A percentile compares a stretch with the other conserved stretches of the same genome.
These are phyloP conservation scores for Panthera leo DNA, from an alignment of 2,113 vertebrate genomes.

Conservation along the genomic window DNA sequence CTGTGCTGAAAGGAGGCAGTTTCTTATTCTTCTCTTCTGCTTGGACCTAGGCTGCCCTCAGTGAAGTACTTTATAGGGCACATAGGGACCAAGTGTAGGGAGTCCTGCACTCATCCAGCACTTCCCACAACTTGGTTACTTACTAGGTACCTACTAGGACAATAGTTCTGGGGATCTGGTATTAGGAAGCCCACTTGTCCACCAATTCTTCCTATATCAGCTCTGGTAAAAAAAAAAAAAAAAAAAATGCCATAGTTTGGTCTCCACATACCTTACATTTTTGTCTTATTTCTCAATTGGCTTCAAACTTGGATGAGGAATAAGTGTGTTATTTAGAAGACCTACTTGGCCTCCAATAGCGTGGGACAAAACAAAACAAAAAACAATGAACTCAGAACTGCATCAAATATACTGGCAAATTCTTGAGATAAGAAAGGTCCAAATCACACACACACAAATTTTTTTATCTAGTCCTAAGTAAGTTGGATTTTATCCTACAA, in stretches of 20 bases:
- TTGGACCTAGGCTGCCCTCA: neutral
- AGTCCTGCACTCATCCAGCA: neutral
- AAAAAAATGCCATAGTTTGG: neutral
- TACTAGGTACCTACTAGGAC: neutral
- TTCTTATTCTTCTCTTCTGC: neutral
- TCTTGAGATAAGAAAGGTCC: neutral
- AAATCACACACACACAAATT: neutral
- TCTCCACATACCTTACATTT: neutral
- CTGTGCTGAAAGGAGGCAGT: neutral
- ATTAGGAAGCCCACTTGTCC: neutral
- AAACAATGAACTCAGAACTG: neutral
- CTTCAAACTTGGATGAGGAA: neutral
- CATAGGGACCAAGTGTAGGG: no score
- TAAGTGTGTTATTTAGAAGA: neutral
- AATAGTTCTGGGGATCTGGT: neutral
- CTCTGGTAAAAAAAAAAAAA: neutral
- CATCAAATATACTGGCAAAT: neutral
- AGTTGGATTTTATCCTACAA: neutral
- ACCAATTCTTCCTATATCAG: neutral
- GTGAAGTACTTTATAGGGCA: neutral
- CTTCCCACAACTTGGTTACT: neutral
- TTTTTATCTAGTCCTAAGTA: neutral
- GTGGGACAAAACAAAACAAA: conserved; percentile 29
- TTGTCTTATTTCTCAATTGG: neutral
- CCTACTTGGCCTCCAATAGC: neutral